Evolutionary conservation across 1,140 invertebrate genomes (phyloP), one percentile per base, ranked within the genome.

Genomic region (Macrobrachium nipponense): DNA sequence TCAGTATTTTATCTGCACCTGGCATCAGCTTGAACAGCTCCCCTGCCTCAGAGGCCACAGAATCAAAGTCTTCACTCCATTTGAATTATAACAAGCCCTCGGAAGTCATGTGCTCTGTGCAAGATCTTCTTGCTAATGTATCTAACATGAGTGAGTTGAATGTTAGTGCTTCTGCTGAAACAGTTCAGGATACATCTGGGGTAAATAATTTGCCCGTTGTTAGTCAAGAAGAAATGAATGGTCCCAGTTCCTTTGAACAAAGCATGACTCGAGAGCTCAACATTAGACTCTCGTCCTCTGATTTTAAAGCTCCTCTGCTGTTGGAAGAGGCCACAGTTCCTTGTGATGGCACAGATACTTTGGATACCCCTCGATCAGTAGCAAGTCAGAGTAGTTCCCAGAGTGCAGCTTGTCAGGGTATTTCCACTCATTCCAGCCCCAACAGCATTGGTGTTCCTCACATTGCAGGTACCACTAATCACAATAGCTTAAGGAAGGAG

Each of bases 111-210:
- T 89, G 88, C 60, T 85, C 88, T 0, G 84, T 89, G 68, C 88
- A 89, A 59, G 88, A 89, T 75, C 70, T 89, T 36, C 61, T 89
- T 51, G 88, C 88, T 8, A 89, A 89, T 78, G 86, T 86, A 58
- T 89, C 88, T 8, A 80, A 76, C n/a, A 68, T 51, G n/a, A 85
- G 82, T 86, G 81, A 87, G 36, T 75, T 85, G 0, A 27, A 84
- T 6, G 62, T 77, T 44, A 58, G 59, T 58, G 59, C 76, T 5
- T 36, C 27, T 11, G 44, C 58, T 43, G 78, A 61, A 15, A 68
- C 51, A 20, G 80, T 18, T 70, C 43, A 73, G 51, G 1, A 82
- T 11, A 12, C 27, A 5, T 66, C 20, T n/a, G 43, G 58, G 11
- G 12, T 5, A n/a, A 23, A 27, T 61, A 23, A 59, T 12, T 5